Conservation (phyloP, 2,797 vertebrate species). For the Lemur catta region DNA sequence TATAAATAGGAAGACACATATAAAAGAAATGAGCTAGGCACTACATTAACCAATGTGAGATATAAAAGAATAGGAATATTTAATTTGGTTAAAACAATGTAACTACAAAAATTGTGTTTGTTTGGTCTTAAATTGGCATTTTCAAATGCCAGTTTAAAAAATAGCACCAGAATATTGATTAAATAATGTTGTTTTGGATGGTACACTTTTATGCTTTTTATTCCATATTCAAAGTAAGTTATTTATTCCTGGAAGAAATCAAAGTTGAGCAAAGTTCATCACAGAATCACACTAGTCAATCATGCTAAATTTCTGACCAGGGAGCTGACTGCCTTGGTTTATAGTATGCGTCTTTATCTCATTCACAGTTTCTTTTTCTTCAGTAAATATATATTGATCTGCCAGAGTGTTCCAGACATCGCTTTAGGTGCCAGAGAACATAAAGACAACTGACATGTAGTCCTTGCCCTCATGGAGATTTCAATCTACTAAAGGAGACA, state of each 20-base stretch:
- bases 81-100: background rate
- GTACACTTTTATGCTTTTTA: background rate
- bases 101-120: background rate
- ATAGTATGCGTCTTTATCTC: background rate
- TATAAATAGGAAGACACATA: background rate
- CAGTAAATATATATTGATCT: background rate
- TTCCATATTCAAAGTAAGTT: background rate
- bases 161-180: background rate
- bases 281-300: background rate
- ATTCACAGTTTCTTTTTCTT: background rate
- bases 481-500: background rate
- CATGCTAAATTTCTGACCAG: background rate
- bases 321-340: background rate
- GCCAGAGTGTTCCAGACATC: background rate
- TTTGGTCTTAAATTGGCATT: background rate
- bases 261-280: background rate
- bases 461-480: background rate
- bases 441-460: background rate
- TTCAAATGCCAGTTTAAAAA: background rate
- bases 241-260: background rate
- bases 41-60: background rate
- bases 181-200: background rate
- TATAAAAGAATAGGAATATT: background rate
- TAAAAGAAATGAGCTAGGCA: background rate
- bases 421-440: background rate